Evolutionary conservation across 2,797 vertebrate genomes (phyloP), one percentile per base, ranked within the genome.

Genomic region (Microctenopoma steveboyesi): DNA sequence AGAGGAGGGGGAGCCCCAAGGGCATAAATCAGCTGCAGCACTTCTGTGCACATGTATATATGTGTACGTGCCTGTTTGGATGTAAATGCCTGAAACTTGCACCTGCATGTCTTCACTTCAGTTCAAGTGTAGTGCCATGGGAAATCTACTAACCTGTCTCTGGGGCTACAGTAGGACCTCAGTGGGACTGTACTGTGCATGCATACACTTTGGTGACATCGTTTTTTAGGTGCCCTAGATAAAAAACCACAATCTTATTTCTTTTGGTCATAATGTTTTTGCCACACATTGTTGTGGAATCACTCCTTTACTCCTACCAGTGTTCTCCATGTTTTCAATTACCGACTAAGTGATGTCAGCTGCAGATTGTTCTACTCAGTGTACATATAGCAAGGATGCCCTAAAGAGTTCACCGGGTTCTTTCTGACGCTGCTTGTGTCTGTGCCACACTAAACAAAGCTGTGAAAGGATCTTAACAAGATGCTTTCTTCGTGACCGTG

Each of bases 361-460:
- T 89, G 86, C 69, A 22, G 63, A 67, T 68, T 68, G 69, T 73
- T 81, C 46, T 16, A 68, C 64, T 72, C 45, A 46, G 39, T 59
- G 63, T 85, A 22, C 22, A 22, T 22, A 73, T 63, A 77, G 67
- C 57, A 63, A 69, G 56, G 79, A 79, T 56, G 79, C 82, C 85
- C 82, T 79, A 55, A 81, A 86, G 83, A 85, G 89, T 91, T 92
- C 87, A 89, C 37, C 25, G 81, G 76, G 91, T 91, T 91, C 82
- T 39, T 70, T 80, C 76, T 78, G 81, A 86, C 51, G 79, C 74
- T 55, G 78, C 85, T 79, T 78, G 76, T 86, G 55, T 88, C 81
- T 70, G 73, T 72, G 59, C 83, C 85, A 77, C 80, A 64, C 72
- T 12, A 82, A 84, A 89, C 87, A 90, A 90, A 89, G 83, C 84